A percentile compares a stretch with the other conserved stretches of the same genome.
phyloP scores from a whole-genome alignment of 2,797 vertebrate genomes.

The Bovichtus diacanthus region DNA sequence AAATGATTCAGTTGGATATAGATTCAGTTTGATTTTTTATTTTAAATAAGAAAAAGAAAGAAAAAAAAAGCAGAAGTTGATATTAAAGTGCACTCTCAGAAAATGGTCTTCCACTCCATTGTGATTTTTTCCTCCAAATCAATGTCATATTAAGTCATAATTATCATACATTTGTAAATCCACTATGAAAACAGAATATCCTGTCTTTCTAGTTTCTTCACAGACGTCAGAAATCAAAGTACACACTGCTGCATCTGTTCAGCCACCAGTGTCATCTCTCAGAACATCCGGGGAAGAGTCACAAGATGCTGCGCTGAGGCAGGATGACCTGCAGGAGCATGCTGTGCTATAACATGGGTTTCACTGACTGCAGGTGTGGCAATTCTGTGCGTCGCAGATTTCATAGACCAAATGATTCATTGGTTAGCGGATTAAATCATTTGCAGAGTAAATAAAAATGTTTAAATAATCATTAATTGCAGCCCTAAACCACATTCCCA shows the following conservation, averaged over 20 bases:
- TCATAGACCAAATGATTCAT: background rate
- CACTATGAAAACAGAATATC: background rate
- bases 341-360: background rate
- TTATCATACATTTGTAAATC: background rate
- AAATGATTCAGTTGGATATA: too few species aligned
- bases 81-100: background rate
- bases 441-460: too few species aligned
- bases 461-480: too few species aligned
- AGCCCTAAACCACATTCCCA: background rate
- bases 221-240: background rate
- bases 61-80: background rate
- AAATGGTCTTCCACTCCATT: background rate
- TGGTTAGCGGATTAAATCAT: too few species aligned
- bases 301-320: slow-evolving; percentile 4
- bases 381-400: too few species aligned
- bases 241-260: background rate
- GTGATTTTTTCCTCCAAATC: background rate
- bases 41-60: too few species aligned
- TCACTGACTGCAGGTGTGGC: slow-evolving; percentile 9
- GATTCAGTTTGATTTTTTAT: background rate
- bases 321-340: slow-evolving; percentile 17
- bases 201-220: background rate
- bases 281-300: background rate
- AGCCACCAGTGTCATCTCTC: background rate
- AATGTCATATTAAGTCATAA: slow-evolving; percentile 3